Evolutionary conservation across 2,888 invertebrate species (phyloP), one percentile per base, ranked within the genome.

Genomic region (Morpho helenor): DNA sequence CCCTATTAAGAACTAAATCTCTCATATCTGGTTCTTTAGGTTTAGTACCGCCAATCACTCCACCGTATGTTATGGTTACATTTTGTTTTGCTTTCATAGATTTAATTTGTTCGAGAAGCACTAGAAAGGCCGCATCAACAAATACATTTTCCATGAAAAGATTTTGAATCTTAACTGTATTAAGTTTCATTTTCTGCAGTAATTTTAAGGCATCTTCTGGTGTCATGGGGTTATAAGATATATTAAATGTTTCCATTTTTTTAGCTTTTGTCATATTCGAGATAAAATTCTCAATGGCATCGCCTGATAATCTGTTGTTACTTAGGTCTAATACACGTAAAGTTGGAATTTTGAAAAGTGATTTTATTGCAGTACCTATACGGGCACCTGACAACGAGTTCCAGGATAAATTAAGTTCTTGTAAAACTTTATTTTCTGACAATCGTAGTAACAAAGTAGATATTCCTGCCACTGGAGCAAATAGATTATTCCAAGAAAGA

Each of bases 401-500:
- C 85, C 84, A 86, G 3, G 87, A 73, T 22, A 87, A 66, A 70
- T 84, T 66, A 44, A 87, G 56, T 45, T 75, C 74, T 68, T 75
- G 61, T 16, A 87, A 69, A 9, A 56, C 42, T 40, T 66, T 66
- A 52, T 69, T 83, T 61, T 81, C 77, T 42, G 74, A 61, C 41
- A 87, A 64, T 9, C 62, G 68, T 8, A 10, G 46, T 0, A 85
- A 63, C 7, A 86, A 70, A 60, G 59, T 67, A 22, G 56, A 69
- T 2, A 73, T 70, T n/a, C 76, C 77, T 9, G 62, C 63, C 22
- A 63, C 61, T 39, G 75, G 67, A 3, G 69, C 65, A 59, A 61
- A 73, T 0, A 84, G 65, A 50, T 70, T 76, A 56, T 87, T 87
- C 82, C 82, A 85, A 1, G 87, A 85, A 4, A 87, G 64, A 66